Evolutionary conservation across 2,888 invertebrate genomes (phyloP), one percentile per base, ranked within the genome.

Genomic region (Diplazon laetatorius): DNA sequence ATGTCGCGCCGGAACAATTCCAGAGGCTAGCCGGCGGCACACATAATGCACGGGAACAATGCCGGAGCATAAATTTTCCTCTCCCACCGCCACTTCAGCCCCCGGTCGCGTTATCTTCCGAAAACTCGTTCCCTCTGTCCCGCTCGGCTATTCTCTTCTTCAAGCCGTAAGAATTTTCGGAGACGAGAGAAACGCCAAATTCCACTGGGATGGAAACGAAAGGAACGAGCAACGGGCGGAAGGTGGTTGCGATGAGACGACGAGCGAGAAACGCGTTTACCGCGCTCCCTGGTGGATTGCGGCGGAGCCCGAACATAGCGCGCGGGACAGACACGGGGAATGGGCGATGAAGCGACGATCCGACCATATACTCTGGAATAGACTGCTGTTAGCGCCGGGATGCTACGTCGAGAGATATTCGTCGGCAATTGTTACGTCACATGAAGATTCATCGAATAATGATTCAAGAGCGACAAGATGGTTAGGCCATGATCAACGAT

Each of bases 21-120:
- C 73, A 46, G 70, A 66, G 77, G 80, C 79, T 76, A 77, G 80
- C 76, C 75, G 70, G 69, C 65, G 78, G 80, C 69, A 78, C 77
- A 71, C 79, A 81, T 82, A 82, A 82, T 81, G 81, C 79, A 81
- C 75, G 77, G 55, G 82, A 82, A 82, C 82, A 82, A 82, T 82
- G 82, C 77, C 69, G 71, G 78, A 79, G 79, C 82, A 82, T 82
- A 82, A 82, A 82, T 82, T 82, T 82, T 74, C 74, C 75, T 30
- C 76, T 66, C 62, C 55, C 75, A 68, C 65, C 68, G 39, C 25
- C 55, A 55, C n/a, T n/a, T n/a, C n/a, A n/a, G n/a, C n/a, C n/a
- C 66, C 42, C 52, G 69, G 62, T 69, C 71, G 60, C 72, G 76
- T 76, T 79, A 76, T 76, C 76, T 65, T 52, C 59, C 55, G 55